Conservation (phyloP, 1,140 invertebrate species). For the Trichomalopsis sarcophagae region DNA sequence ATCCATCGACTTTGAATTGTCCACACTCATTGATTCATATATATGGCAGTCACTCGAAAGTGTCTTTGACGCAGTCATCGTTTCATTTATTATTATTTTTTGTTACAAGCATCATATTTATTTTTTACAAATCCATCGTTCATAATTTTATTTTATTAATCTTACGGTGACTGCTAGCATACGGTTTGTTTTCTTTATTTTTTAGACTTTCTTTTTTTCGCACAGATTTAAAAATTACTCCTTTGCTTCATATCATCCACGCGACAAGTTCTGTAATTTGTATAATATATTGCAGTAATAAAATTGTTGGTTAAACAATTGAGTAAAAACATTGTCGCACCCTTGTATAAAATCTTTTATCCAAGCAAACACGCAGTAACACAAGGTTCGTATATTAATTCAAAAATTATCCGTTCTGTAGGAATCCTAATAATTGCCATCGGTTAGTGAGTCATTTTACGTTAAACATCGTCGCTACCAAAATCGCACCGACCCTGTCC, state of each 20-base stretch:
- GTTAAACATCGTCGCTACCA: background rate
- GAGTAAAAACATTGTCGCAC: background rate
- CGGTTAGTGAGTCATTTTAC: background rate
- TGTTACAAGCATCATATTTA: background rate
- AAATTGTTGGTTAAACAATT: background rate
- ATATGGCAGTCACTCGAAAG: constrained; percentile 50
- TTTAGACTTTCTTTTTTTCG: background rate
- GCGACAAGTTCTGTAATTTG: background rate
- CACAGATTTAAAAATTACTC: background rate
- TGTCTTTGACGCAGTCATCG: constrained; percentile 9
- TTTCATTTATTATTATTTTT: constrained; percentile 11
- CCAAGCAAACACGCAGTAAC: background rate
- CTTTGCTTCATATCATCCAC: background rate
- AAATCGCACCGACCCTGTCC: background rate
- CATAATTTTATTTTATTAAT: background rate
- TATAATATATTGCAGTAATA: background rate
- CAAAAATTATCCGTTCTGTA: background rate
- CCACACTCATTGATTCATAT: constrained; percentile 41
- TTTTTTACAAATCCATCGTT: constrained; percentile 36
- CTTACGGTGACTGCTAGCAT: constrained; percentile 11
- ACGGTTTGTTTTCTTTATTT: constrained; percentile 1
- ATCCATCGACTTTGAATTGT: constrained; percentile 34
- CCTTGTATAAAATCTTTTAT: background rate
- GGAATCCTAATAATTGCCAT: background rate
- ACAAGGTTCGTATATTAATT: constrained; percentile 21